phyloP scores from a whole-genome alignment of 2,797 vertebrate species.

The Smutsia gigantea region DNA sequence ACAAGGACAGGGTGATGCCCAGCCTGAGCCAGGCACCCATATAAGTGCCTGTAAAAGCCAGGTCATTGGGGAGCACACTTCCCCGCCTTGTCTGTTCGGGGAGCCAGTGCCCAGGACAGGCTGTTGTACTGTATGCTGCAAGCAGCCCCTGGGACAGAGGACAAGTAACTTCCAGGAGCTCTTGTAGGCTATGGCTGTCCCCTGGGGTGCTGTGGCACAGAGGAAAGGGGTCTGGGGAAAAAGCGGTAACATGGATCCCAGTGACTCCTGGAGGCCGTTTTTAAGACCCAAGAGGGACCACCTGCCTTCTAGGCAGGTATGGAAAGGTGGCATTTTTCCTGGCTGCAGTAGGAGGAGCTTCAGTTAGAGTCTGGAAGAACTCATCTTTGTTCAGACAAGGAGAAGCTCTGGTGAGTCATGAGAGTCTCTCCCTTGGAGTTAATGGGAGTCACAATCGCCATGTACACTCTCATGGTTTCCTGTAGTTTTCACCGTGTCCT shows the following conservation, averaged over 20 bases:
- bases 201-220: not conserved
- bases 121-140: not conserved
- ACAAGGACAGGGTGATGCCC: not conserved
- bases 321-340: not conserved
- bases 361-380: not conserved
- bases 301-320: not conserved
- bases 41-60: not conserved
- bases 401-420: not conserved
- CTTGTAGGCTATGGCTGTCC: not conserved
- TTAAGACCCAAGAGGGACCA: not conserved
- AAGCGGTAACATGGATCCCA: not conserved
- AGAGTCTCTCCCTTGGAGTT: not conserved
- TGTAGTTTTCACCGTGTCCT: not conserved
- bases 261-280: not conserved
- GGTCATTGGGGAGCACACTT: not conserved
- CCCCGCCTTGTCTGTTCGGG: not conserved
- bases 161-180: not conserved
- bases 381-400: not conserved
- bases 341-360: not conserved
- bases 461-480: not conserved
- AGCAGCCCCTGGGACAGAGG: not conserved
- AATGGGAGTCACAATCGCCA: accelerated
- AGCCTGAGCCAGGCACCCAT: not conserved
- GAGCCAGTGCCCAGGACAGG: not conserved
- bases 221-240: not conserved